Evolutionary conservation across 2,888 invertebrate species (phyloP), one percentile per base, ranked within the genome.

Genomic region (Escarpia spicata): DNA sequence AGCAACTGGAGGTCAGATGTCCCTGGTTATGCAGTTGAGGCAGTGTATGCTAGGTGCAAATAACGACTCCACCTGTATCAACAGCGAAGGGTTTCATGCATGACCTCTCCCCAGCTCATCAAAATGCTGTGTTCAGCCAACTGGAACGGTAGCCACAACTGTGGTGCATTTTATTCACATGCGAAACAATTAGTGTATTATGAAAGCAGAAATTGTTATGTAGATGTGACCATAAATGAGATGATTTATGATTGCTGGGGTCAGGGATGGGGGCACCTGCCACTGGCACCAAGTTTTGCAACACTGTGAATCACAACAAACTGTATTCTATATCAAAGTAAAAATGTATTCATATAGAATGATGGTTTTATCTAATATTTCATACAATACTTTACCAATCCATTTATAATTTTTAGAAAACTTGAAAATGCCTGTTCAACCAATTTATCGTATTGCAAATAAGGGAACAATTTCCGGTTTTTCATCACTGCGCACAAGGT

Each of bases 121-220:
- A 75, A 75, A 75, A 26, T 75, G 26, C 19, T 75, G 75, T 75
- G 75, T 75, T 19, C 75, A 26, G 75, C n/a, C 75, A 75, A 15
- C 4, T 2, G 75, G 75, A 75, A 75, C n/a, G 75, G 75, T 6
- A n/a, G 4, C 19, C 75, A 75, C 75, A 75, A 75, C 26, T 6
- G 2, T 26, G 75, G 3, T 26, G 75, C 75, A 75, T 75, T 75
- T 75, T 26, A 75, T 75, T 75, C 75, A 75, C 75, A 75, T 26
- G n/a, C 26, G 75, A 75, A 75, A 75, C 75, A 75, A 75, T 75
- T 75, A 75, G 75, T 75, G 75, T 75, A 75, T 75, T n/a, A 75
- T 75, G 75, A 75, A 75, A n/a, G 75, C 19, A 75, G 75, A 75
- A 75, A 75, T n/a, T 75, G 75, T 75, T 75, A 75, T 75, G 75